These are phyloP conservation scores for Phenganax subtilis DNA, from an alignment of 92 coral and sea anemone species.

Conservation along the genomic window DNA sequence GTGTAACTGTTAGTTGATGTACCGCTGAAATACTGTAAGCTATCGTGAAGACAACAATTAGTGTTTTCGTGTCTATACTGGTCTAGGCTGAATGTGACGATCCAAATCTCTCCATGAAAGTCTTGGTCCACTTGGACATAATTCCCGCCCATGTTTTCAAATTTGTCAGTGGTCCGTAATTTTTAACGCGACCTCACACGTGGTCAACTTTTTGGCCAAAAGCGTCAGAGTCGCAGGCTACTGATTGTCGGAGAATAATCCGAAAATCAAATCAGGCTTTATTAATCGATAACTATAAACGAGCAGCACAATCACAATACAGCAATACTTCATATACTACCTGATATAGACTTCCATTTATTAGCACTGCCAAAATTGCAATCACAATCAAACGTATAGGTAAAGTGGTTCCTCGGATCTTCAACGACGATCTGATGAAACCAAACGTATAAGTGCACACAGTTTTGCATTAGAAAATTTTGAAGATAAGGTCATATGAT, in stretches of 20 bases:
- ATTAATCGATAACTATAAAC: too few species aligned
- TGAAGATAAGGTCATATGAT: background rate
- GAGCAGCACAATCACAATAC: too few species aligned
- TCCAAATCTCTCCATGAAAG: background rate
- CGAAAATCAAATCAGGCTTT: too few species aligned
- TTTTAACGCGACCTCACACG: too few species aligned
- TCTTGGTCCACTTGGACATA: too few species aligned
- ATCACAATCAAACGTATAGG: slow-evolving; percentile 11
- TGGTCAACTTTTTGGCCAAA: too few species aligned
- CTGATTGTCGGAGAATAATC: too few species aligned
- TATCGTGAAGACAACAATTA: background rate
- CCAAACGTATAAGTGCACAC: background rate
- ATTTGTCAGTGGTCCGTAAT: too few species aligned
- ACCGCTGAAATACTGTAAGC: background rate
- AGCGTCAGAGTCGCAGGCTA: too few species aligned
- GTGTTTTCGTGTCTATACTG: background rate
- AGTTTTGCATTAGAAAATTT: too few species aligned
- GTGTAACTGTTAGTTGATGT: background rate
- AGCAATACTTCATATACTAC: background rate
- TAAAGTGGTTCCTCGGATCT: slow-evolving; percentile 7
- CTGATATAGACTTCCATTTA: slow-evolving; percentile 1
- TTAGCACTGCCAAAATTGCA: slow-evolving; percentile 24
- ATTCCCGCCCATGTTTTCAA: too few species aligned
- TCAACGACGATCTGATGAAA: slow-evolving; percentile 12
- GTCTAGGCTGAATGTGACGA: background rate